A percentile compares a stretch with the other conserved stretches of the same genome.
These are phyloP conservation scores for Calosoma granatense DNA, from an alignment of 1,140 invertebrate genomes.

Conservation along the genomic window DNA sequence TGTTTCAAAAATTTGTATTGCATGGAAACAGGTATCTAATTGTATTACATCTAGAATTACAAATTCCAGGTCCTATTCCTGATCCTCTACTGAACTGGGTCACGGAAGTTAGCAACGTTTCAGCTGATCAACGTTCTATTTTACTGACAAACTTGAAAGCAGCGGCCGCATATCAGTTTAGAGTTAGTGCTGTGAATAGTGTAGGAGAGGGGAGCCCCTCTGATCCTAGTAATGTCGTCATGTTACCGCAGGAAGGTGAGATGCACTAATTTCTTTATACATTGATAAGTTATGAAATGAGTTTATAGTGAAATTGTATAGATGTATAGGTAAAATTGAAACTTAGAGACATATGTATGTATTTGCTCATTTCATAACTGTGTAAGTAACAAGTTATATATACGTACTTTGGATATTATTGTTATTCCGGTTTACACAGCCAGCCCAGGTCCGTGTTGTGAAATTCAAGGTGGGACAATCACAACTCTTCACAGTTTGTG, in stretches of 20 bases:
- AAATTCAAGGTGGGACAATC: conserved; percentile 2
- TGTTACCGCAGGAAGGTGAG: conserved; percentile 88
- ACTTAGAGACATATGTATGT: no score
- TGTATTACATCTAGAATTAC: conserved; percentile 27
- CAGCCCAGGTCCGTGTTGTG: background rate
- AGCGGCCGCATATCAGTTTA: conserved; percentile 89
- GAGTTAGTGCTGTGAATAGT: conserved; percentile 89
- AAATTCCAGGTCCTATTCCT: conserved; percentile 61
- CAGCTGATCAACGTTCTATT: conserved; percentile 64
- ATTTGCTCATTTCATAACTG: conserved; percentile 2
- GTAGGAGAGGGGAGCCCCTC: conserved; percentile 90
- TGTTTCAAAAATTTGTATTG: no score
- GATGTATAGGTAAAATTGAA: no score
- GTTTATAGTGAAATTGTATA: conserved; percentile 9
- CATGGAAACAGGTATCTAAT: conserved; percentile 21
- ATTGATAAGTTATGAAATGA: background rate
- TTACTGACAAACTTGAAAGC: conserved; percentile 82
- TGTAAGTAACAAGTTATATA: conserved; percentile 3
- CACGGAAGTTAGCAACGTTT: conserved; percentile 78
- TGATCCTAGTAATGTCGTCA: conserved; percentile 74
- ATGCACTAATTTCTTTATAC: conserved; percentile 18
- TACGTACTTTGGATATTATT: conserved; percentile 10
- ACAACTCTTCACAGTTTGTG: background rate
- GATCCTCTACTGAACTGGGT: conserved; percentile 79
- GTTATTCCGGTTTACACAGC: conserved; percentile 14